Evolutionary conservation across 2,888 invertebrate genomes (phyloP).

Genomic region (Drosophila mulleri): DNA sequence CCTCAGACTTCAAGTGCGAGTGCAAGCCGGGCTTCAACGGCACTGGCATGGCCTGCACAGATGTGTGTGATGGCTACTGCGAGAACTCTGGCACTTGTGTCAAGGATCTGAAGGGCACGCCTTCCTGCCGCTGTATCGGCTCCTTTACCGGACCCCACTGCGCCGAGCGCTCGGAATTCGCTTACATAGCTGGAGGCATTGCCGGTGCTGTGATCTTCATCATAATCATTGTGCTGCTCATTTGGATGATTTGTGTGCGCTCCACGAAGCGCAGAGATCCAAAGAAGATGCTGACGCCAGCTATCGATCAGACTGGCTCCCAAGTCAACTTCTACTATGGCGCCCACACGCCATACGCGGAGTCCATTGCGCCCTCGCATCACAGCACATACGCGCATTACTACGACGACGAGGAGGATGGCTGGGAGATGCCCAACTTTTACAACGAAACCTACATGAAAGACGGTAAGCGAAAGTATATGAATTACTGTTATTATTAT

Average conservation of each 20-base stretch:
- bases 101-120: constrained; percentile 92
- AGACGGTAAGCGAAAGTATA: constrained; percentile 86
- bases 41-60: constrained; percentile 92
- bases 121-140: constrained; percentile 95
- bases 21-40: constrained; percentile 97
- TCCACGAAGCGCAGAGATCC: constrained; percentile 95
- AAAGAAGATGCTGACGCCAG: constrained; percentile 95
- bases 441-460: constrained; percentile 99
- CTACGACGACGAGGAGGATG: constrained; percentile 97
- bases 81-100: constrained; percentile 96
- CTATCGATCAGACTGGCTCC: constrained; percentile 95
- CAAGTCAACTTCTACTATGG: constrained; percentile 99
- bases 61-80: constrained; percentile 94
- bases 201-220: constrained; percentile 97
- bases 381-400: constrained; percentile 98
- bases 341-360: constrained; percentile 97
- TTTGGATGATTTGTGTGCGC: constrained; percentile 98
- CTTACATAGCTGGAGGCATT: constrained; percentile 97
- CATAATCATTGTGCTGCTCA: constrained; percentile 95
- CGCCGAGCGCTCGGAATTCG: constrained; percentile 96
- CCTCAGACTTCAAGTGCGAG: constrained; percentile 94
- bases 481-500: no score
- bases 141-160: constrained; percentile 96
- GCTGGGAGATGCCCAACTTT: constrained; percentile 99
- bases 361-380: constrained; percentile 97